Evolutionary conservation across 2,888 invertebrate species (phyloP).

Genomic region (Subacronicta megacephala): DNA sequence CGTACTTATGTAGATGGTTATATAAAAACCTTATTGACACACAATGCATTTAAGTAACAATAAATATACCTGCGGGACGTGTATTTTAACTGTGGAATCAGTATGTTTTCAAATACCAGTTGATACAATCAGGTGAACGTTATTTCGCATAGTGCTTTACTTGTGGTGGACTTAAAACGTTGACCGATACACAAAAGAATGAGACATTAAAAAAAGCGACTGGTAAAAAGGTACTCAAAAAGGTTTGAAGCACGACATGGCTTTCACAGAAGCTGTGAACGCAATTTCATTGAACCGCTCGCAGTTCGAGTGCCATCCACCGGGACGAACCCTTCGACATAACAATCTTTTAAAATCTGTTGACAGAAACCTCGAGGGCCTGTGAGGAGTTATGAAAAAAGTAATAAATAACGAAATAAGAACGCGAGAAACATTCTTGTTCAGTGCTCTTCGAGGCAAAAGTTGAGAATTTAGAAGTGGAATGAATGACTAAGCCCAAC

Average conservation of each 20-base stretch:
- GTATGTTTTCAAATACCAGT: too few species aligned
- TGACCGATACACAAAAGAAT: slow-evolving; percentile 32
- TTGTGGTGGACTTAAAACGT: slow-evolving; percentile 3
- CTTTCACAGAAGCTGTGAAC: slow-evolving; percentile 52
- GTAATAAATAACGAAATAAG: slow-evolving; percentile 51
- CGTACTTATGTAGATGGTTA: too few species aligned
- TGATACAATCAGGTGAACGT: slow-evolving; percentile 13
- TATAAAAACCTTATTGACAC: too few species aligned
- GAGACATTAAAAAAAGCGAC: slow-evolving; percentile 51
- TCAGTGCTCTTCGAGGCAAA: slow-evolving; percentile 26
- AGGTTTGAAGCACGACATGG: slow-evolving; percentile 49
- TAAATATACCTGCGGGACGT: too few species aligned
- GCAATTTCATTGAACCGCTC: slow-evolving; percentile 64
- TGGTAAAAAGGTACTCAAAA: slow-evolving; percentile 55
- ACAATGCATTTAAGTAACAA: too few species aligned
- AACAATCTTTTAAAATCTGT: slow-evolving; percentile 50
- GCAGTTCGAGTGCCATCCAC: slow-evolving; percentile 52
- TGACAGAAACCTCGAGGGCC: slow-evolving; percentile 44
- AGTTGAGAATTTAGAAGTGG: slow-evolving; percentile 36
- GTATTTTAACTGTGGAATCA: too few species aligned
- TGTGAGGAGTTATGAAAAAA: slow-evolving; percentile 41
- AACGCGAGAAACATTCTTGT: slow-evolving; percentile 30
- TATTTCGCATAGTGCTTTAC: slow-evolving; percentile 9
- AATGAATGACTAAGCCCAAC: slow-evolving; percentile 29
- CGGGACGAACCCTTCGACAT: slow-evolving; percentile 37